These are phyloP conservation scores for Caenorhabditis japonica DNA, from an alignment of 2,888 invertebrate genomes.

Conservation along the genomic window DNA sequence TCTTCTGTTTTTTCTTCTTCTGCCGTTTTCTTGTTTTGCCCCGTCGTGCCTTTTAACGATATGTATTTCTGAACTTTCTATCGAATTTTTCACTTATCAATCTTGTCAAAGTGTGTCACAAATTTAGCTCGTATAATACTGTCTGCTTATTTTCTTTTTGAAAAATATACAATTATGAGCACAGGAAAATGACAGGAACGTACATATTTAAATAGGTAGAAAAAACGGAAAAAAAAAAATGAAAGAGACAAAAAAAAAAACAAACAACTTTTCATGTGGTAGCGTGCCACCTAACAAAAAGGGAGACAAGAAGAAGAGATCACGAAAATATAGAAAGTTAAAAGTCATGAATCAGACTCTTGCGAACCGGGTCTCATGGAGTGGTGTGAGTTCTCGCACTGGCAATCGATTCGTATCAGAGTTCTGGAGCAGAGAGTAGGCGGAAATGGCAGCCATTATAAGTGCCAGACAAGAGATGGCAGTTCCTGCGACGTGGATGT, in stretches of 20 bases:
- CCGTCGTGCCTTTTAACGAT: background rate
- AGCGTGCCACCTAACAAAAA: constrained; percentile 30
- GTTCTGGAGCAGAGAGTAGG: constrained; percentile 71
- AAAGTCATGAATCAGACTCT: constrained; percentile 27
- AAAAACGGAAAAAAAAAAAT: background rate
- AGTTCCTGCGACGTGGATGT: constrained; percentile 71
- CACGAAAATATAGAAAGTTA: constrained; percentile 23
- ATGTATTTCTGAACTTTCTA: background rate
- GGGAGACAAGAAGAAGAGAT: constrained; percentile 29
- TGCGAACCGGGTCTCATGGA: constrained; percentile 50
- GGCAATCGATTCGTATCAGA: constrained; percentile 59
- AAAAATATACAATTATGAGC: constrained; percentile 10
- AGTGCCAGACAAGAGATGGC: constrained; percentile 71
- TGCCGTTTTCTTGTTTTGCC: constrained; percentile 17
- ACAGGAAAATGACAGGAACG: constrained; percentile 1
- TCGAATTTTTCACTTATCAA: background rate
- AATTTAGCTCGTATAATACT: constrained; percentile 11
- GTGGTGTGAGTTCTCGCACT: constrained; percentile 64
- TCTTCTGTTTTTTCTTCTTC: constrained; percentile 5
- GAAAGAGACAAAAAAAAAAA: background rate
- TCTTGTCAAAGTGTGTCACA: constrained; percentile 19
- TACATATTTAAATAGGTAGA: background rate
- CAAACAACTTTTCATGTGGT: constrained; percentile 13
- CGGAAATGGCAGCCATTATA: constrained; percentile 69
- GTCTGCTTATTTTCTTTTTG: background rate